Percentiles rank a stretch among this genome's conserved stretches.
Evolutionary conservation across 2,888 invertebrate genomes (phyloP).

Genomic region (Neuroscelio doddi): DNA sequence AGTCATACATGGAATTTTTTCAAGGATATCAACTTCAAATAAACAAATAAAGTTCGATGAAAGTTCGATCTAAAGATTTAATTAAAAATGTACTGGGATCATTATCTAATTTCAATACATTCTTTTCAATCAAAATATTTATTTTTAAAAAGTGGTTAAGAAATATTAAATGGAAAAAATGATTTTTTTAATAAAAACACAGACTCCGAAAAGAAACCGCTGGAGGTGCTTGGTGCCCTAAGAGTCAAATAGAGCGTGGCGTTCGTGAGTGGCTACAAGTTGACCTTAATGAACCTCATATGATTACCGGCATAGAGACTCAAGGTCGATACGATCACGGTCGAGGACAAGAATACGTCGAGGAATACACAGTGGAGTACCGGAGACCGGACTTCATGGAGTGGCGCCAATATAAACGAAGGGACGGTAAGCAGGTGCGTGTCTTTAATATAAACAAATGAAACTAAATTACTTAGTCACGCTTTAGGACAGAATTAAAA

Average conservation of each 20-base stretch:
- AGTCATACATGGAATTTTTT: too few species aligned
- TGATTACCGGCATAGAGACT: conserved; percentile 82
- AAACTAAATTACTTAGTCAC: not conserved
- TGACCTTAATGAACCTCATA: conserved; percentile 76
- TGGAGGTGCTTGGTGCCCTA: conserved; percentile 87
- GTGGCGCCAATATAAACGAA: conserved; percentile 79
- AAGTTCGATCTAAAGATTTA: too few species aligned
- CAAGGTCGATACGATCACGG: conserved; percentile 86
- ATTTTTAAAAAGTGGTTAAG: not conserved
- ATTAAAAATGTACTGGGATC: too few species aligned
- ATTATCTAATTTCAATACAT: too few species aligned
- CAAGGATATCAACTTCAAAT: too few species aligned
- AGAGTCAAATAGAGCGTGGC: conserved; percentile 77
- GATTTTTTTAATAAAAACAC: conserved; percentile 48
- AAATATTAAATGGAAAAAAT: not conserved
- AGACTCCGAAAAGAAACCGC: conserved; percentile 81
- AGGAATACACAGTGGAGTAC: conserved; percentile 81
- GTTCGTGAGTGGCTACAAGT: conserved; percentile 81
- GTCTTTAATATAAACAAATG: not conserved
- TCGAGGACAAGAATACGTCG: conserved; percentile 83
- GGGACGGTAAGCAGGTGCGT: conserved; percentile 78
- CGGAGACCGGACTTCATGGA: conserved; percentile 76
- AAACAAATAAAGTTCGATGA: too few species aligned
- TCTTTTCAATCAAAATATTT: not conserved
- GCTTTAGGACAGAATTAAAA: not conserved